These are phyloP conservation scores for Sogatella furcifera DNA, from an alignment of 1,140 invertebrate genomes.

Conservation along the genomic window DNA sequence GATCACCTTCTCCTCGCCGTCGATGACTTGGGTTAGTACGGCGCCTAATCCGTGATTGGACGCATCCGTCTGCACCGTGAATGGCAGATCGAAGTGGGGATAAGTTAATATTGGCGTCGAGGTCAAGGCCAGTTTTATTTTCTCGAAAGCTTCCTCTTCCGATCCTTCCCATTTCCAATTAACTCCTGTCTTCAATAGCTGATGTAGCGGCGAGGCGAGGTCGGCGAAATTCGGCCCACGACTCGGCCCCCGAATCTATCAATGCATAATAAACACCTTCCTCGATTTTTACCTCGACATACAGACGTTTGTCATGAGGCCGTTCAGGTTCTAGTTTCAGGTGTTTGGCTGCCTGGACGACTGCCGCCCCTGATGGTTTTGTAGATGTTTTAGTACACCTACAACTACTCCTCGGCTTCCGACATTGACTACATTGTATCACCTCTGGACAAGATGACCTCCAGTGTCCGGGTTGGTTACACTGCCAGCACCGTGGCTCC, in stretches of 20 bases:
- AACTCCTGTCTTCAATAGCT: constrained; percentile 23
- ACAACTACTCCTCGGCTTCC: no score
- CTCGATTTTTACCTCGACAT: no score
- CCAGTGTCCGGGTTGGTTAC: no score
- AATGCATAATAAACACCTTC: no score
- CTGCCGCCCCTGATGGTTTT: no score
- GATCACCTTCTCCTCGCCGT: constrained; percentile 25
- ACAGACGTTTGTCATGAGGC: no score
- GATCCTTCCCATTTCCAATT: constrained; percentile 12
- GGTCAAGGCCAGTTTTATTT: constrained; percentile 21
- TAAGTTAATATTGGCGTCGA: constrained; percentile 17
- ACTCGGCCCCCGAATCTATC: background rate
- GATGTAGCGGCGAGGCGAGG: constrained; percentile 25
- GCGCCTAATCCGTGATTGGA: constrained; percentile 25
- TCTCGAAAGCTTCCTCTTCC: constrained; percentile 18
- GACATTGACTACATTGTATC: no score
- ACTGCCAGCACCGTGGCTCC: no score
- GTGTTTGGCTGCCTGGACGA: no score
- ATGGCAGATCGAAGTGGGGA: constrained; percentile 24
- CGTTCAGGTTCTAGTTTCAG: no score
- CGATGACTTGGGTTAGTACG: constrained; percentile 23
- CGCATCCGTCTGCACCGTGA: constrained; percentile 25
- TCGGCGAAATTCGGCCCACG: constrained; percentile 23
- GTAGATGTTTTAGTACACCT: no score
- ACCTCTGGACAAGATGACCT: no score